Evolutionary conservation across 2,888 invertebrate genomes (phyloP).

Genomic region (Cephalotes varians): DNA sequence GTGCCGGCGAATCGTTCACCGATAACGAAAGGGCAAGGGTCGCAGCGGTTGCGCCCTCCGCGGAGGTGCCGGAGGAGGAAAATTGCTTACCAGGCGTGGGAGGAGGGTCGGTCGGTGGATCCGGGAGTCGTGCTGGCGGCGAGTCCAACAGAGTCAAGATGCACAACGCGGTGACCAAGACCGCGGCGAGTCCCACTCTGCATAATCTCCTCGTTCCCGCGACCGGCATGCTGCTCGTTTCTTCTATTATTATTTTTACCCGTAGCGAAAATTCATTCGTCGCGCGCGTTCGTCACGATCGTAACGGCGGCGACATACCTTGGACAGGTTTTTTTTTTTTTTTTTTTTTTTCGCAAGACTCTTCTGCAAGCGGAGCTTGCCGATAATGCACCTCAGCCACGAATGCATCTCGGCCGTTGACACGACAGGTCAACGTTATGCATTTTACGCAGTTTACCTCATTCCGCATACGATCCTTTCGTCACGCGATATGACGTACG

Average conservation of each 20-base stretch:
- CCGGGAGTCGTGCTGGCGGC: conserved; percentile 81
- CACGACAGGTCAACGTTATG: not conserved
- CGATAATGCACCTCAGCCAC: conserved; percentile 13
- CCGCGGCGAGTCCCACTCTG: conserved; percentile 82
- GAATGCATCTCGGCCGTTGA: conserved; percentile 30
- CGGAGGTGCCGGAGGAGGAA: conserved; percentile 62
- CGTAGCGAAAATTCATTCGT: conserved; percentile 18
- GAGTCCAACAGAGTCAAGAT: conserved; percentile 82
- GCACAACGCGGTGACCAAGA: conserved; percentile 82
- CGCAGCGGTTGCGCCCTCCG: conserved; percentile 66
- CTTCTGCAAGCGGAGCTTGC: not conserved
- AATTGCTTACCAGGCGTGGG: conserved; percentile 81
- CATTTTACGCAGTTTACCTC: not conserved
- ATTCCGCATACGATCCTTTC: not conserved
- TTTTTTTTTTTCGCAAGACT: conserved; percentile 3
- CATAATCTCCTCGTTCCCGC: conserved; percentile 80
- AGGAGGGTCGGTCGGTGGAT: conserved; percentile 80
- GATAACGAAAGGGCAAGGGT: conserved; percentile 76
- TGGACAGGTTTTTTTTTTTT: conserved; percentile 18
- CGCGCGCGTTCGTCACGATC: conserved; percentile 33
- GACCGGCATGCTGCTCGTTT: conserved; percentile 63
- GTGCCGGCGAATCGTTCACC: conserved; percentile 61
- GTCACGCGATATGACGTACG: not conserved
- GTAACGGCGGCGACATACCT: conserved; percentile 35
- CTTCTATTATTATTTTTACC: not conserved